Evolutionary conservation across 1,140 invertebrate species (phyloP).

Genomic region (Lycorma delicatula): DNA sequence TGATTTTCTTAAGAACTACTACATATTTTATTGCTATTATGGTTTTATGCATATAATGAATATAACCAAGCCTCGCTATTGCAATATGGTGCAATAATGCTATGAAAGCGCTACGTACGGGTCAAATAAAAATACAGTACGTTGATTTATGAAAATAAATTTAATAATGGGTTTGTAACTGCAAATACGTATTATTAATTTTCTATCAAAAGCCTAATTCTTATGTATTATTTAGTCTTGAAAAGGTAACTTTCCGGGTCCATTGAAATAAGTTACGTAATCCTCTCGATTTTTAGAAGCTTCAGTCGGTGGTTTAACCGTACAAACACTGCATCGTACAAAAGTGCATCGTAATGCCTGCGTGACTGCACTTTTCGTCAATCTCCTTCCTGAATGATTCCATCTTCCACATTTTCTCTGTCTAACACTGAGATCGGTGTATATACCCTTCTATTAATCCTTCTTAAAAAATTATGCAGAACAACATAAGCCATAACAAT

Average conservation of each 20-base stretch:
- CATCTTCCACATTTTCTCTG: conserved; percentile 9
- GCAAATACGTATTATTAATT: neutral
- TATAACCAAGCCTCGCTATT: too few species aligned
- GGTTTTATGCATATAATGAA: too few species aligned
- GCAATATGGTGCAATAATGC: too few species aligned
- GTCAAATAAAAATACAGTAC: too few species aligned
- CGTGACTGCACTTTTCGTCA: conserved; percentile 6
- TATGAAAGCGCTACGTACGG: too few species aligned
- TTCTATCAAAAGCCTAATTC: too few species aligned
- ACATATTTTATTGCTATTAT: too few species aligned
- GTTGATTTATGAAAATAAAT: too few species aligned
- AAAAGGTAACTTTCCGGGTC: conserved; percentile 12
- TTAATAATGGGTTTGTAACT: too few species aligned
- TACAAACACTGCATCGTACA: neutral
- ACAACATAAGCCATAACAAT: conserved; percentile 8
- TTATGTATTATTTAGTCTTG: conserved; percentile 6
- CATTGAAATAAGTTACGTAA: conserved; percentile 13
- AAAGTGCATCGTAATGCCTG: conserved; percentile 1
- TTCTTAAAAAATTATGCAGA: conserved; percentile 12
- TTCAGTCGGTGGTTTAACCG: neutral
- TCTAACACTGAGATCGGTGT: conserved; percentile 9
- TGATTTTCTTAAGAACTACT: too few species aligned
- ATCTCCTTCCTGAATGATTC: neutral
- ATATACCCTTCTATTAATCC: conserved; percentile 7
- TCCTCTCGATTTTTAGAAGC: conserved; percentile 10